These are phyloP conservation scores for Lagria hirta DNA, from an alignment of 2,888 invertebrate genomes.

Conservation along the genomic window DNA sequence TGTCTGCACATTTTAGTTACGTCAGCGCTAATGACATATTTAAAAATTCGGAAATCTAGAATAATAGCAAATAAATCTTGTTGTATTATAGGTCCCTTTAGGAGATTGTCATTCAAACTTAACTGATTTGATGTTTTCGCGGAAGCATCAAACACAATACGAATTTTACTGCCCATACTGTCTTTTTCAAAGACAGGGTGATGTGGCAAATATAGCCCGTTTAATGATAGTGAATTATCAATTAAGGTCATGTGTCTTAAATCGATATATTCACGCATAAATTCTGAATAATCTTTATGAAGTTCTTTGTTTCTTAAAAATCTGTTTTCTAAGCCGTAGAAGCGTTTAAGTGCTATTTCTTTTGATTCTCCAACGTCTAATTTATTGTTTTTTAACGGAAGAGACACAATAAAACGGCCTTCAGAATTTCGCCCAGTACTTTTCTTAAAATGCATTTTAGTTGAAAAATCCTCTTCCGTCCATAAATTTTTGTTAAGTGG, in stretches of 20 bases:
- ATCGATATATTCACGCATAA: not conserved
- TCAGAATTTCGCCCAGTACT: not conserved
- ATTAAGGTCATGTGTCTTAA: not conserved
- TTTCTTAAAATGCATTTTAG: not conserved
- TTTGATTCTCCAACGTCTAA: too few species aligned
- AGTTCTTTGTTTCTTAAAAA: not conserved
- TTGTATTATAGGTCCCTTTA: not conserved
- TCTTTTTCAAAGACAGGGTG: not conserved
- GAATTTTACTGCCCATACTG: not conserved
- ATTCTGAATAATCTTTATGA: not conserved
- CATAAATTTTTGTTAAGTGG: too few species aligned
- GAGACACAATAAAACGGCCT: not conserved
- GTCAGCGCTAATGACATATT: constrained; percentile 1
- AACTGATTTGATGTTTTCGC: not conserved
- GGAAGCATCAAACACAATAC: not conserved
- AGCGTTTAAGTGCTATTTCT: too few species aligned
- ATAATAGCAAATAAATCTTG: not conserved
- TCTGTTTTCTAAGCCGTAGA: not conserved
- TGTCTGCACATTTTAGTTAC: constrained; percentile 1
- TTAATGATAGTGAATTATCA: not conserved
- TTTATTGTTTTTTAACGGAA: not conserved
- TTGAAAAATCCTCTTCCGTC: too few species aligned
- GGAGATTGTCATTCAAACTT: not conserved
- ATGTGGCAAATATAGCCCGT: too few species aligned
- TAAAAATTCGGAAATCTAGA: not conserved